Evolutionary conservation across 2,888 invertebrate genomes (phyloP), one percentile per base, ranked within the genome.

Genomic region (Altica lythri): DNA sequence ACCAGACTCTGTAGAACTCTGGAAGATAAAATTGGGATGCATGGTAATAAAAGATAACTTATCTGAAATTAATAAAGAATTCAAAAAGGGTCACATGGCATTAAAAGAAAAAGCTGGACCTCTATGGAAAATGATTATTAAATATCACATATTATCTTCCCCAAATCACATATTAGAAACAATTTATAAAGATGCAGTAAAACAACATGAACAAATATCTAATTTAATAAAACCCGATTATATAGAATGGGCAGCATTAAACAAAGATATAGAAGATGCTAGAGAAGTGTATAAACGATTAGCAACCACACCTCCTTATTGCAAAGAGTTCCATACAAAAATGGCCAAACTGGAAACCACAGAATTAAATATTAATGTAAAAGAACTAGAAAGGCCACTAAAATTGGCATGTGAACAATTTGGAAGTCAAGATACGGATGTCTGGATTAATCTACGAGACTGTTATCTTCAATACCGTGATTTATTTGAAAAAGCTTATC

Each of bases 381-480:
- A 81, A 59, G 73, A 75, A 53, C 79, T 83, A 61, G 80, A 85
- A 44, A 79, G 80, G 68, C 85, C 82, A 61, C 83, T 83, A 70
- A 84, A 87, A 68, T 79, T 82, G 60, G 80, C 85, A 22, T 79
- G 82, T 10, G 77, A 81, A 50, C 85, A 86, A 59, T 88, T 89
- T 74, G 90, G 90, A 0, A 78, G 78, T 63, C 78, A 77, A 2
- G 81, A 83, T 69, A 76, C 82, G 2, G 82, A 85, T 57, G 78
- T 90, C 10, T 92, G 92, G 91, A 78, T 88, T 61, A 82, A 88
- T 16, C 50, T 53, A 5, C 50, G 64, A 88, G 84, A 67, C 82
- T 90, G 46, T 77, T 80, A 55, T 88, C 90, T 52, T 13, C 19
- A 49, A 19, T 16, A 60, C 17, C 53, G 48, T 38, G 38, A 56